Percentiles rank a stretch among this genome's conserved stretches.
These are phyloP conservation scores for Eurytoma californica DNA, from an alignment of 2,888 invertebrate genomes.

Conservation along the genomic window DNA sequence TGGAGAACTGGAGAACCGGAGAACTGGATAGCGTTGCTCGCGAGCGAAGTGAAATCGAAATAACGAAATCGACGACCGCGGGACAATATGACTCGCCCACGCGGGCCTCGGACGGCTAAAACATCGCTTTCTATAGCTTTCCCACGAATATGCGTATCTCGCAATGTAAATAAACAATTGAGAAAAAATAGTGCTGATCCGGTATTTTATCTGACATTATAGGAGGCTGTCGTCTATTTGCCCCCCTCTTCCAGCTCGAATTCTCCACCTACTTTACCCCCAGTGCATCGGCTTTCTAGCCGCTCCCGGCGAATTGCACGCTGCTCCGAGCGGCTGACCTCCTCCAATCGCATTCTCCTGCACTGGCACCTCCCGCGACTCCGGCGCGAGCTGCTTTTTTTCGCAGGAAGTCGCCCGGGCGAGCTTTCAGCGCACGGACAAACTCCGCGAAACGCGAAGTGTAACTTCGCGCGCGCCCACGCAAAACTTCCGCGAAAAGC, in stretches of 20 bases:
- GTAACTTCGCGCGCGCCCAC: no score
- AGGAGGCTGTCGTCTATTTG: slow-evolving; percentile 17
- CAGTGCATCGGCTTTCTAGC: slow-evolving; percentile 54
- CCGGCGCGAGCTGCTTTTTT: neutral
- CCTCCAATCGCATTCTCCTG: slow-evolving; percentile 60
- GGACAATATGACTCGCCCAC: no score
- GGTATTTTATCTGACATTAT: slow-evolving; percentile 11
- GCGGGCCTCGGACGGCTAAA: no score
- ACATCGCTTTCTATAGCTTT: neutral
- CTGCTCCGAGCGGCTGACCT: slow-evolving; percentile 56
- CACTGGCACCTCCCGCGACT: slow-evolving; percentile 3
- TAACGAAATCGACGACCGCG: no score
- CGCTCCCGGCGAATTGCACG: slow-evolving; percentile 26
- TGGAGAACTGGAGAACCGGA: no score
- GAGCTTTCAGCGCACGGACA: no score
- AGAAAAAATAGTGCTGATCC: neutral
- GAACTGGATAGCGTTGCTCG: no score
- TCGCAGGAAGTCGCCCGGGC: neutral
- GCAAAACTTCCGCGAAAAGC: no score
- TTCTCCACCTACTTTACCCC: slow-evolving; percentile 52
- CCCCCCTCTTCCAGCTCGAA: slow-evolving; percentile 39
- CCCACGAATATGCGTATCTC: neutral
- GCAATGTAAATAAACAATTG: neutral
- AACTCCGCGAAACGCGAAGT: no score
- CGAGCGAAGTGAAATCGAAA: no score